phyloP scores from a whole-genome alignment of 2,888 invertebrate species.

The Meandrusa payeni region DNA sequence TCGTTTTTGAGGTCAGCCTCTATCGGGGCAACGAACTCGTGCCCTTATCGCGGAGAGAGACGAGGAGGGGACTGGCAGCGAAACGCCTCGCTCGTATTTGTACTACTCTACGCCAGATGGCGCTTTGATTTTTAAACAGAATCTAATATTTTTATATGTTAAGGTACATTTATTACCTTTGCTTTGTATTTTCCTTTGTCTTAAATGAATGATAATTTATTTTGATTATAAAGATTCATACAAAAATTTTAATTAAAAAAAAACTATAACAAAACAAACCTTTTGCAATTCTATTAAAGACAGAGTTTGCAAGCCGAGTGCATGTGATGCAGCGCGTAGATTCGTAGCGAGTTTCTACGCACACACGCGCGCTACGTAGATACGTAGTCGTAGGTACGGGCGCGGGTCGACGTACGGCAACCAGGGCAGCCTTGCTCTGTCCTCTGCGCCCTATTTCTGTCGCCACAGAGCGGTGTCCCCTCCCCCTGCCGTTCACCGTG shows the following conservation, averaged over 20 bases:
- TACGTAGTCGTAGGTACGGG: slow-evolving; percentile 48
- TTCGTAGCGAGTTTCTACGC: slow-evolving; percentile 35
- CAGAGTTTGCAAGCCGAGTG: slow-evolving; percentile 28
- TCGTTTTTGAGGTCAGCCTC: slow-evolving; percentile 86
- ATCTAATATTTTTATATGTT: neutral
- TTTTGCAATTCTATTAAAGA: neutral
- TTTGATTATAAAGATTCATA: too few relatives aligned
- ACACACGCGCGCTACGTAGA: slow-evolving; percentile 38
- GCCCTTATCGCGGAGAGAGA: slow-evolving; percentile 75
- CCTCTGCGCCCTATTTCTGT: slow-evolving; percentile 80
- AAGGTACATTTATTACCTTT: neutral
- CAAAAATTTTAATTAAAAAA: too few relatives aligned
- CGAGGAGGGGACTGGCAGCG: slow-evolving; percentile 44
- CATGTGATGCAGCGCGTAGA: slow-evolving; percentile 44
- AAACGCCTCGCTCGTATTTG: slow-evolving; percentile 38
- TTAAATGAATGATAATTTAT: too few relatives aligned
- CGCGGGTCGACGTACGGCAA: slow-evolving; percentile 72
- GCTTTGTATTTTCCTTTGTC: too few relatives aligned
- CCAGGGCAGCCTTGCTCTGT: slow-evolving; percentile 80
- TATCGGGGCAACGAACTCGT: slow-evolving; percentile 80
- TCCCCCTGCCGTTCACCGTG: slow-evolving; percentile 30
- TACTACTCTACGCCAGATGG: slow-evolving; percentile 67
- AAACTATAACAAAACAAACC: too few relatives aligned
- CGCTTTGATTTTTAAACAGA: slow-evolving; percentile 33
- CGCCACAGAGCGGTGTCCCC: slow-evolving; percentile 54